Evolutionary conservation across 2,113 vertebrate species (phyloP), one percentile per base, ranked within the genome.

Genomic region (Zingel zingel): DNA sequence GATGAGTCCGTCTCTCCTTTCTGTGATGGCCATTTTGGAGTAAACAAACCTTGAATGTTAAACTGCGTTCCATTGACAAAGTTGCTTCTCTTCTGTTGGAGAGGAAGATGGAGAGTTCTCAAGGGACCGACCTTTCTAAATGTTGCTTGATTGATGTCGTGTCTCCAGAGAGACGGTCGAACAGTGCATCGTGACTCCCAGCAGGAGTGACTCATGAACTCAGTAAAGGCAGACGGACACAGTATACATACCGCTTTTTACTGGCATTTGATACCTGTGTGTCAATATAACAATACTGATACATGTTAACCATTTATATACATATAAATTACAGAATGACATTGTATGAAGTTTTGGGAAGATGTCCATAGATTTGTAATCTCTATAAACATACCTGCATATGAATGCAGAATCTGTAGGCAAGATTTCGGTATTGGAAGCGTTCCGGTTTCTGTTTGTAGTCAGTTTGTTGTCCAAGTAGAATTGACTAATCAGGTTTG

Each of bases 71-170:
- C 23, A 73, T n/a, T 66, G 68, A 75, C 23, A n/a, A 27, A 25
- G 75, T 33, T 67, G 39, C 25, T 43, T 51, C 43, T 58, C 23
- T n/a, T 39, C 36, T 56, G n/a, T 12, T 23, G 39, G 4, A 45
- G 51, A 58, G 59, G 76, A 13, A 72, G 71, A 79, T 77, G 79
- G 74, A 57, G 69, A 67, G 68, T 27, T 78, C 74, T 83, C 72
- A 76, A 54, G 48, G 58, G 27, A 2, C 11, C 1, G 12, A 47
- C 51, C 3, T 14, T 43, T 77, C 53, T 85, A 65, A 82, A 86
- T 80, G 85, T 81, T 59, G 43, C 56, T 30, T 83, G 89, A 91
- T 86, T 14, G 27, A 90, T 89, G 86, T 19, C 14, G 33, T 27
- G 79, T 82, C 77, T 73, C 56, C 63, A 5, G 33, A 15, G 79